A percentile compares a stretch with the other conserved stretches of the same genome.
Evolutionary conservation across 2,797 vertebrate genomes (phyloP).

Genomic region (Diceros bicornis): DNA sequence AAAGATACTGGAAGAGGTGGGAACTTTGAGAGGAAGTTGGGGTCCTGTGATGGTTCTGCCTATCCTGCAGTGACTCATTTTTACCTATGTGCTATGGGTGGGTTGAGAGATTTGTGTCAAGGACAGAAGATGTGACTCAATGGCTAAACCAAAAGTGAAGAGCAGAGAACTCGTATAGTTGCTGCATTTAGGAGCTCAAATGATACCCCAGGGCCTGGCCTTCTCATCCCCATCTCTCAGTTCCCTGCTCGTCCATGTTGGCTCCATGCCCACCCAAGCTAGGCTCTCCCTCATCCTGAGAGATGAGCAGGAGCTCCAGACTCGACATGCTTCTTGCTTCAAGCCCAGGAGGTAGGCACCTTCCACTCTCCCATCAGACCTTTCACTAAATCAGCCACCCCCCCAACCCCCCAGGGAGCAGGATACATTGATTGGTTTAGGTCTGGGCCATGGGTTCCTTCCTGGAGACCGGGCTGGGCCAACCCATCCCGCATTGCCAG

Average conservation of each 20-base stretch:
- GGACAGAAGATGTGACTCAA: not conserved
- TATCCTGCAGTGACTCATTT: not conserved
- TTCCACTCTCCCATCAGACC: not conserved
- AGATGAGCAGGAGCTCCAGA: not conserved
- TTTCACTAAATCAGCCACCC: not conserved
- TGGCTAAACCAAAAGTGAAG: not conserved
- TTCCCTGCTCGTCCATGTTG: not conserved
- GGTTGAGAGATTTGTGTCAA: not conserved
- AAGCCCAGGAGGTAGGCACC: not conserved
- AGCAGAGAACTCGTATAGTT: not conserved
- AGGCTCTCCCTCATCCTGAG: not conserved
- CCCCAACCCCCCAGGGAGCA: not conserved
- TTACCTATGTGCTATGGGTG: not conserved
- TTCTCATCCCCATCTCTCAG: not conserved
- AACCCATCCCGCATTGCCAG: not conserved
- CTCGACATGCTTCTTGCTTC: not conserved
- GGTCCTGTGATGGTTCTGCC: not conserved
- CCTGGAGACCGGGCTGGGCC: not conserved
- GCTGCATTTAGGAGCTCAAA: not conserved
- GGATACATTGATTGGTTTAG: rapidly evolving
- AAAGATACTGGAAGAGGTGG: not conserved
- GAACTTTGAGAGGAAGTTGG: not conserved
- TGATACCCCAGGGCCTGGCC: not conserved
- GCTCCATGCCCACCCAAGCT: not conserved
- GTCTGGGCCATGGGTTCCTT: not conserved